A percentile compares a stretch with the other conserved stretches of the same genome.
Evolutionary conservation across 2,888 invertebrate genomes (phyloP).

Genomic region (Achlya flavicornis): DNA sequence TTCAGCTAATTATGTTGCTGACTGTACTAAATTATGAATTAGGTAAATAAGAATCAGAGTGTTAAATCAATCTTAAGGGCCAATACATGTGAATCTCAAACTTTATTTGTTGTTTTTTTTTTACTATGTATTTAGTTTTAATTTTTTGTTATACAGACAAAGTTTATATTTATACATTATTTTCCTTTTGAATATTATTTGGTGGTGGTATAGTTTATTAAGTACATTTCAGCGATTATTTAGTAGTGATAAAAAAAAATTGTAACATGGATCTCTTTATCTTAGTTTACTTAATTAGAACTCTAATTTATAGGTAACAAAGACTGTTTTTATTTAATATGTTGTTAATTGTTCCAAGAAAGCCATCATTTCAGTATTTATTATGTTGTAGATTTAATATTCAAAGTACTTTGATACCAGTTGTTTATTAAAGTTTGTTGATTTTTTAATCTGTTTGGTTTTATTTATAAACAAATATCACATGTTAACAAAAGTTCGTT

Average conservation of each 20-base stretch:
- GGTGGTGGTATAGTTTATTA: neutral
- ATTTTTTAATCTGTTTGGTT: neutral
- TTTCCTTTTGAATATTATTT: neutral
- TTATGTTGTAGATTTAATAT: neutral
- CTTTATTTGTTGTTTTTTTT: neutral
- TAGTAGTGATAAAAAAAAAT: neutral
- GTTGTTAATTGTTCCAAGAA: neutral
- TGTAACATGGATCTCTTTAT: neutral
- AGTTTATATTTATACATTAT: neutral
- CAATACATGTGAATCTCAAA: neutral
- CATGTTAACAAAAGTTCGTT: too few relatives aligned
- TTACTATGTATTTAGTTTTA: neutral
- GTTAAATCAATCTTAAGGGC: neutral
- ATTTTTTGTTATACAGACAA: neutral
- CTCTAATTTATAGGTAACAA: neutral
- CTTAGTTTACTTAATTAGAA: neutral
- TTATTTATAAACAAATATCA: too few relatives aligned
- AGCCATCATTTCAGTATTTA: neutral
- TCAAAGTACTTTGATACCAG: neutral
- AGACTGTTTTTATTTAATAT: neutral
- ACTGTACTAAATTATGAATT: too few relatives aligned
- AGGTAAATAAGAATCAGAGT: too few relatives aligned
- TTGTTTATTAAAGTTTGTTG: constrained; percentile 4
- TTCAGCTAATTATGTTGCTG: too few relatives aligned
- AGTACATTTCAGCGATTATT: too few relatives aligned